Evolutionary conservation across 2,888 invertebrate species (phyloP), one percentile per base, ranked within the genome.

Genomic region (Phalangium opilio): DNA sequence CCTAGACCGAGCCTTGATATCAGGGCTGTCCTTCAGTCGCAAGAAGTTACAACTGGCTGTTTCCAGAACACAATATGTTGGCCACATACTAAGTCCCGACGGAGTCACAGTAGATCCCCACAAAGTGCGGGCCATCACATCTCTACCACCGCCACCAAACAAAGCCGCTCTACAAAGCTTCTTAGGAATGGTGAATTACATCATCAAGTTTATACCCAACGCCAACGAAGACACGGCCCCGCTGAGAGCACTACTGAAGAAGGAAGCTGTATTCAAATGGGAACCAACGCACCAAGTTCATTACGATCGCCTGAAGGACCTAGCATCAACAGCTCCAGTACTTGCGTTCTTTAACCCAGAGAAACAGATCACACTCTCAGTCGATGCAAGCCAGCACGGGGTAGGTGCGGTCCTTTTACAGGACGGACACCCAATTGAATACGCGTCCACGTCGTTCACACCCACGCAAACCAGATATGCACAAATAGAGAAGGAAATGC

Each of bases 161-260:
- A 41, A 43, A 21, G 44, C 32, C 11, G 43, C 43, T 8, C 14
- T 54, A 1, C 48, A 48, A 39, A 41, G 45, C 14, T 50, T 53
- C 35, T 20, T 53, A 18, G 52, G 53, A 5, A 27, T 53, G 32
- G 39, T 44, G n/a, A 44, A 34, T 15, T 53, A 46, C 46, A 33
- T 48, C 14, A 33, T 35, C 2, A 47, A 39, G 36, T 50, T 50
- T 32, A 46, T 43, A 4, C 38, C 36, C 2, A 18, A 44, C 10
- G 35, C 45, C 5, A 36, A 32, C 2, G 17, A 27, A n/a, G 10
- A 20, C 21, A 44, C 44, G 1, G 3, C 19, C 5, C 33, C 35
- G 3, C 14, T 50, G 10, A 14, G 19, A 18, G 14, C 10, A 19
- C 21, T 49, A 10, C 15, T 49, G 11, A 48, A 36, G 8, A 35